These are phyloP conservation scores for Pentalonia nigronervosa DNA, from an alignment of 1,140 invertebrate genomes.

Conservation along the genomic window DNA sequence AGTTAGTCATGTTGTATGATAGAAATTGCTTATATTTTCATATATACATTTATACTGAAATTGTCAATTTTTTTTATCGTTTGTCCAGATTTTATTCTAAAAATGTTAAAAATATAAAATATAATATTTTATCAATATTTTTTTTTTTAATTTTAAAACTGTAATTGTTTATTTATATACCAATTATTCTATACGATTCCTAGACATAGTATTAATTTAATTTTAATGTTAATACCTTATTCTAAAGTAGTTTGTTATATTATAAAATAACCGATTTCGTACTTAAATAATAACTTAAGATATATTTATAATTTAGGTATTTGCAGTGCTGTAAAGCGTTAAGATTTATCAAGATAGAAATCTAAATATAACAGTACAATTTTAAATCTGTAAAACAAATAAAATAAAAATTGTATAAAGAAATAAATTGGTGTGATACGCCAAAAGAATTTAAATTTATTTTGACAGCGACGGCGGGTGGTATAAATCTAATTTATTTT, in stretches of 20 bases:
- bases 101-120: background rate
- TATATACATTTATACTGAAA: background rate
- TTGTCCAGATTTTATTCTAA: background rate
- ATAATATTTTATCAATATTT: background rate
- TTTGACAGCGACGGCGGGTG: background rate
- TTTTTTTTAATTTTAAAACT: background rate
- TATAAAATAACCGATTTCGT: background rate
- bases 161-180: background rate
- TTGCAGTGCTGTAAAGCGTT: too few species aligned
- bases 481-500: background rate
- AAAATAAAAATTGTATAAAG: constrained; percentile 3
- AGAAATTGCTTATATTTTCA: background rate
- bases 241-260: background rate
- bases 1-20: background rate
- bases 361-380: background rate
- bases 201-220: background rate
- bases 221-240: background rate
- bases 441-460: background rate
- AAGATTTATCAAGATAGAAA: background rate
- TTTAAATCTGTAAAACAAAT: background rate
- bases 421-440: background rate
- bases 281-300: background rate
- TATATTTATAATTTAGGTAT: background rate
- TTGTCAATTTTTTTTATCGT: background rate
- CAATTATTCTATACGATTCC: background rate